Conservation (phyloP, 2,797 vertebrate genomes). For the Malurus leucopterus region DNA sequence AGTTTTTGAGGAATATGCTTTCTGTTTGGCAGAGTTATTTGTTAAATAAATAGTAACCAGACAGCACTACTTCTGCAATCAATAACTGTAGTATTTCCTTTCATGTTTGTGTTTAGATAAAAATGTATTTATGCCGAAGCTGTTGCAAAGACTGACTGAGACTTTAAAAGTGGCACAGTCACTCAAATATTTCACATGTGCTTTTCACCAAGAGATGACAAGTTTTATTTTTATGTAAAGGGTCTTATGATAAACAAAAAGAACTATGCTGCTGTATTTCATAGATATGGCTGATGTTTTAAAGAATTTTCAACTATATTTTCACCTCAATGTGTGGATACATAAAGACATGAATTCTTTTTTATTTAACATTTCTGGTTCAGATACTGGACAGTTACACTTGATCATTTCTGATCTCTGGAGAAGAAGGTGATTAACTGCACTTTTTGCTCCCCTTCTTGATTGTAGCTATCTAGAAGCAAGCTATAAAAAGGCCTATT, state of each 20-base stretch:
- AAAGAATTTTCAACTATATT: neutral
- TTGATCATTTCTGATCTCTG: neutral
- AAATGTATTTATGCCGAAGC: neutral
- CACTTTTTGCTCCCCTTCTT: neutral
- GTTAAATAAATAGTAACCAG: conserved; percentile 13
- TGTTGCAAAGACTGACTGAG: neutral
- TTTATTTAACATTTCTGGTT: neutral
- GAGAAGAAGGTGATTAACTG: neutral
- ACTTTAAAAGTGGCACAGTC: neutral
- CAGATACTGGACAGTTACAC: neutral
- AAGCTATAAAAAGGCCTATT: neutral
- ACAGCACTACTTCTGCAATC: neutral
- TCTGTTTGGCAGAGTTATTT: conserved; percentile 17
- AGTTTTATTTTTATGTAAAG: conserved; percentile 1
- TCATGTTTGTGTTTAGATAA: conserved; percentile 12
- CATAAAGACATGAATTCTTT: neutral
- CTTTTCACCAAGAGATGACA: neutral
- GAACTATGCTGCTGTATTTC: neutral
- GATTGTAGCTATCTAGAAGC: neutral
- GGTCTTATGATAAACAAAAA: neutral
- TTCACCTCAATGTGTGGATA: neutral
- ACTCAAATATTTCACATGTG: conserved; percentile 8
- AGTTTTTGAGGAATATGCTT: conserved; percentile 20
- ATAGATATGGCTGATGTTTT: neutral
- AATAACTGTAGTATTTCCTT: neutral